These are phyloP conservation scores for Germaria angustata DNA, from an alignment of 2,888 invertebrate species.

Conservation along the genomic window DNA sequence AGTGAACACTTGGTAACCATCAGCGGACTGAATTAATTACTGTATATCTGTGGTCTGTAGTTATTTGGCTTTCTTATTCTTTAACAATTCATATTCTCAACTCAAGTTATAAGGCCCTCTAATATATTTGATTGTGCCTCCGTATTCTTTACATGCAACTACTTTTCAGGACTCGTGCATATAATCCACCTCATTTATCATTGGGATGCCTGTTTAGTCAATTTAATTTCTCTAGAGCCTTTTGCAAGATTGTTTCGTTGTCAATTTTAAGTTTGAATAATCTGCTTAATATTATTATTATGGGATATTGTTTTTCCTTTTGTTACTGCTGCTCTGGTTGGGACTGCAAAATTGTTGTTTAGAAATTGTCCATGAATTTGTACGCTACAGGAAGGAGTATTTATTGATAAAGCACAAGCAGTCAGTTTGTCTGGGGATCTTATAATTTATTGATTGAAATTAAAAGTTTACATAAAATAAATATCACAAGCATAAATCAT, in stretches of 20 bases:
- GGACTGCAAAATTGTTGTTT: neutral
- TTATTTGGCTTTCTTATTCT: too few relatives aligned
- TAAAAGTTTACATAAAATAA: too few relatives aligned
- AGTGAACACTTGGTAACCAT: too few relatives aligned
- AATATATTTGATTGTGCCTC: too few relatives aligned
- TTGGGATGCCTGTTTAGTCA: conserved; percentile 13
- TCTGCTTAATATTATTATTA: conserved; percentile 7
- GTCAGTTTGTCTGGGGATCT: neutral
- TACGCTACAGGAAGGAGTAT: neutral
- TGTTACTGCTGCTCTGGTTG: neutral
- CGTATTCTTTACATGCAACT: too few relatives aligned
- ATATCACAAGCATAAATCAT: too few relatives aligned
- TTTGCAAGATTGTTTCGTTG: conserved; percentile 9
- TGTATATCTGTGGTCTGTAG: too few relatives aligned
- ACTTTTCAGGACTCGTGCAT: neutral
- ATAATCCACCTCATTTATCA: neutral
- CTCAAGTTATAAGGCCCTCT: too few relatives aligned
- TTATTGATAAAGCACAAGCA: neutral
- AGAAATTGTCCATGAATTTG: neutral
- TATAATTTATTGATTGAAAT: too few relatives aligned
- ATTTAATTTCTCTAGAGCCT: conserved; percentile 54
- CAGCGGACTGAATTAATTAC: too few relatives aligned
- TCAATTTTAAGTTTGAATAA: conserved; percentile 45
- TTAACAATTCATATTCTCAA: too few relatives aligned
- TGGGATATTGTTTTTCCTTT: neutral